Base-by-base conservation (phyloP, 2,797 vertebrate genomes). In the Peromyscus nudipes region DNA sequence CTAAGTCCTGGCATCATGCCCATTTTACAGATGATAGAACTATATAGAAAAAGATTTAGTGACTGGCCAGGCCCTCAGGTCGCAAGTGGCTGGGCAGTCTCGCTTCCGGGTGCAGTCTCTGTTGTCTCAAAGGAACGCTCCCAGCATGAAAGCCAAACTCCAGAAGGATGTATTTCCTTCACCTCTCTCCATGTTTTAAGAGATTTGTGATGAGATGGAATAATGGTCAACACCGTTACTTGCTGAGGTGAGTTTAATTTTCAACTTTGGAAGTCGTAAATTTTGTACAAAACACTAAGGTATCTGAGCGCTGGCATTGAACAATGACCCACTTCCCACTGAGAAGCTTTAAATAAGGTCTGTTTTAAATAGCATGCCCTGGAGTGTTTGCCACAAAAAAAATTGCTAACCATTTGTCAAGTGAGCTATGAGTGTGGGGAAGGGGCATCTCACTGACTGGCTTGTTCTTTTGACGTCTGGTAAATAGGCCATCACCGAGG, bases 351-450 rank as follows among this genome's bases (percentile, higher is more conserved):
- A 97, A 97, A 97, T 96, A 96, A 97, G 95, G 67, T 91, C 93
- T 96, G 92, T 97, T 98, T 97, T 96, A 97, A 97, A 98, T 97
- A 98, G 96, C 85, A 89, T 14, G 4, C 75, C 94, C 96, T 82
- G 55, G 94, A 95, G 93, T 92, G 67, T 86, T 92, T 83, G 83
- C 91, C 71, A 84, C 91, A 96, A 95, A 96, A 97, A 94, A 96
- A 97, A 94, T 46, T 87, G 82, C 77, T 79, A 91, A 67, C 69
- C 31, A 87, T 95, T 97, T 97, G 96, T 97, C 90, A 96, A 97
- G 57, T 62, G 75, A 96, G 52, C 62, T 82, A 21, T 27, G 37
- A 13, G 49, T 9, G 16, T 27, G 2, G 21, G 29, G 25, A 40
- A 29, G 49, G 75, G 29, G 31, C 10, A 91, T 64, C 65, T 95